These are phyloP conservation scores for Marcusenius ussheri DNA, from an alignment of 2,113 vertebrate species.

Conservation along the genomic window DNA sequence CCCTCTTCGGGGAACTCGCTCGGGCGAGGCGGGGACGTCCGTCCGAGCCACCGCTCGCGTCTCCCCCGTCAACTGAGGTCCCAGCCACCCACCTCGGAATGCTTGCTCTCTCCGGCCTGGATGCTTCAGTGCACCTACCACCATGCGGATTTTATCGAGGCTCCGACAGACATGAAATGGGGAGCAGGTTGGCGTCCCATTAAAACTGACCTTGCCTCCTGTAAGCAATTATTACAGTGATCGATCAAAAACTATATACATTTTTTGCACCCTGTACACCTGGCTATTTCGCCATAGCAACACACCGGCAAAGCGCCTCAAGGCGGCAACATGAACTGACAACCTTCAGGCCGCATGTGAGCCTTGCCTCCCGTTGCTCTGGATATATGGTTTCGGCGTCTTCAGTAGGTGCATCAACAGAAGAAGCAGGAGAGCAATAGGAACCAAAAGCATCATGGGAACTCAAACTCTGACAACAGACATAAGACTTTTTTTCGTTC, in stretches of 20 bases:
- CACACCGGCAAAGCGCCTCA: not conserved
- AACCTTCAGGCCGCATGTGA: not conserved
- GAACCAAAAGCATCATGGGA: not conserved
- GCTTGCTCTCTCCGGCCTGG: not conserved
- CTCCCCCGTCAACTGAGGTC: not conserved
- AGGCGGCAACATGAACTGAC: not conserved
- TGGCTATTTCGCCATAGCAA: not conserved
- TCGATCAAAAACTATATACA: not conserved
- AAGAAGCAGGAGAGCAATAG: not conserved
- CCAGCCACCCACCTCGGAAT: not conserved
- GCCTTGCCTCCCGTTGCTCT: not conserved
- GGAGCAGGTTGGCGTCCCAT: not conserved
- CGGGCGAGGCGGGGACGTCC: not conserved
- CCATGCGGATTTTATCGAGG: not conserved
- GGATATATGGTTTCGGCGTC: not conserved
- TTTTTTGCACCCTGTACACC: not conserved
- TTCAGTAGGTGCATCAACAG: not conserved
- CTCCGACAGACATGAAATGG: not conserved
- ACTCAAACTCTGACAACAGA: not conserved
- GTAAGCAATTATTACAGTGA: not conserved
- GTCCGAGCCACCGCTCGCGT: not conserved
- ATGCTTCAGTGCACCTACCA: not conserved
- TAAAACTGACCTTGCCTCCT: not conserved
- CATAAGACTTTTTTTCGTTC: not conserved
- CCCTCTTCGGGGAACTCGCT: slow-evolving; percentile 69